Evolutionary conservation across 2,113 vertebrate genomes (phyloP).

Genomic region (pig (Sus scrofa)): DNA sequence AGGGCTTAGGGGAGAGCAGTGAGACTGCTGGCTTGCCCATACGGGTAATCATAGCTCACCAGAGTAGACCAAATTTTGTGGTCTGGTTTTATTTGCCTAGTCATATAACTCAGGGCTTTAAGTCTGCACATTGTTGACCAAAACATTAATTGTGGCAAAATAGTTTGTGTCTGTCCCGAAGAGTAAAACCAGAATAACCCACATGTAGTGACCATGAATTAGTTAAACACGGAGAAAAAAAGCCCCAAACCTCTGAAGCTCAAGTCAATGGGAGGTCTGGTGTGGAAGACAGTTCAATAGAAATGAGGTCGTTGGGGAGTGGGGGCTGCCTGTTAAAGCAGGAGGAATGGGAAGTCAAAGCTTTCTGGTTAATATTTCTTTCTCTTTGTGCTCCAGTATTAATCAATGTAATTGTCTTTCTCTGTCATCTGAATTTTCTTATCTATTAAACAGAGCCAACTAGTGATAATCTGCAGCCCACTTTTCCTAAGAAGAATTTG

Average conservation of each 20-base stretch:
- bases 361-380: conserved; percentile 45
- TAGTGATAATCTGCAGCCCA: neutral
- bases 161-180: conserved; percentile 77
- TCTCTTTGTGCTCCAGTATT: neutral
- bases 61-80: conserved; percentile 66
- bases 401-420: conserved; percentile 40
- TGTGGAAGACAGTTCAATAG: neutral
- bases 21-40: conserved; percentile 16
- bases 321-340: neutral
- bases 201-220: conserved; percentile 67
- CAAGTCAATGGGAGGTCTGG: conserved; percentile 49
- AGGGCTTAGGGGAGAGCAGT: neutral
- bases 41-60: conserved; percentile 58
- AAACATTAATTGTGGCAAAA: conserved; percentile 84
- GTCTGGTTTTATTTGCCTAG: conserved; percentile 78
- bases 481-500: conserved; percentile 12
- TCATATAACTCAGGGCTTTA: conserved; percentile 80
- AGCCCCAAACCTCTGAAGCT: neutral
- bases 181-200: conserved; percentile 73
- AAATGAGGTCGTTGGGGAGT: neutral
- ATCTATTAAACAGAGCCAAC: conserved; percentile 65
- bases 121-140: conserved; percentile 82
- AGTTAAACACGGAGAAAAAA: conserved; percentile 40
- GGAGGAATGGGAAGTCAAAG: neutral
- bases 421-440: conserved; percentile 51